Evolutionary conservation across 2,113 vertebrate species (phyloP).

Genomic region (Mystacornis crossleyi): DNA sequence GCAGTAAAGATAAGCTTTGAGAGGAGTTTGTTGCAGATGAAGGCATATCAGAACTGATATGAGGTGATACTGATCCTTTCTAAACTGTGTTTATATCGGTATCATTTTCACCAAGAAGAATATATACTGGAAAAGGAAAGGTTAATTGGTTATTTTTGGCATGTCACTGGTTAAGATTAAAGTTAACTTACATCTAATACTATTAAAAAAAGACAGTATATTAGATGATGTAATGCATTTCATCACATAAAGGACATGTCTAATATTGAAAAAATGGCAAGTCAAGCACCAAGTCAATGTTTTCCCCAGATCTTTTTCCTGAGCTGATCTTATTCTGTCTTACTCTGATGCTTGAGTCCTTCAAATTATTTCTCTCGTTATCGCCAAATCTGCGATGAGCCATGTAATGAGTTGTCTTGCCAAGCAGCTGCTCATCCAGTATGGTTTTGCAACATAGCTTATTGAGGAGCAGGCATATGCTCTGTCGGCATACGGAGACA

Average conservation of each 20-base stretch:
- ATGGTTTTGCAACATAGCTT: background rate
- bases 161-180: background rate
- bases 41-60: background rate
- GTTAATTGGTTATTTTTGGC: background rate
- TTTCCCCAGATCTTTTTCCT: background rate
- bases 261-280: background rate
- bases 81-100: background rate
- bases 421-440: background rate
- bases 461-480: background rate
- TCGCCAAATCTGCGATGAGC: background rate
- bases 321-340: background rate
- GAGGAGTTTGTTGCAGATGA: background rate
- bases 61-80: background rate
- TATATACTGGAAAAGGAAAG: background rate
- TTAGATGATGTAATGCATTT: background rate
- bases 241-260: background rate
- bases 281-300: background rate
- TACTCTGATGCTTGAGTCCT: background rate
- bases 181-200: background rate
- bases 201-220: background rate
- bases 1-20: background rate
- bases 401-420: background rate
- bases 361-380: background rate
- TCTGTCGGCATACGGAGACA: background rate
- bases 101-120: background rate